Conservation (phyloP, 2,113 vertebrate genomes). For the Zapus hudsonius region DNA sequence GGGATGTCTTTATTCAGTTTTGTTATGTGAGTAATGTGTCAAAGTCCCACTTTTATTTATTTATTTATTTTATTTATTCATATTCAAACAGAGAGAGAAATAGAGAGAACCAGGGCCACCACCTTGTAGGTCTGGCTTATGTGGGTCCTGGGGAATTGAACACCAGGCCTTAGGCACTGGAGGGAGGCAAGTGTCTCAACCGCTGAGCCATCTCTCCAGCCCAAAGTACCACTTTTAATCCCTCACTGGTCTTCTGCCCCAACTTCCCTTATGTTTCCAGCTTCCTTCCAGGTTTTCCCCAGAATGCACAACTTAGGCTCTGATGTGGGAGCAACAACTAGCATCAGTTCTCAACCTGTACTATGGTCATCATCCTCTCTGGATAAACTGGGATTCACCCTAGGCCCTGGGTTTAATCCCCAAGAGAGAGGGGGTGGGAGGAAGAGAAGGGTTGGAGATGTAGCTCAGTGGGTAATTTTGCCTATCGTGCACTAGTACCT, state of each 20-base stretch:
- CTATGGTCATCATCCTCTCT: neutral
- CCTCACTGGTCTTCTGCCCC: neutral
- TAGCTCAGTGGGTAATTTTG: too few relatives aligned
- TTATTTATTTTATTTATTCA: too few relatives aligned
- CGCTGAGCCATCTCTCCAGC: too few relatives aligned
- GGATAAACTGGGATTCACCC: neutral
- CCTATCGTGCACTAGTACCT: too few relatives aligned
- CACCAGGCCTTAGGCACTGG: too few relatives aligned
- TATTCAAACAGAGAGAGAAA: too few relatives aligned
- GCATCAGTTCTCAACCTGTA: neutral
- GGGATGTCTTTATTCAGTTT: constrained; percentile 22
- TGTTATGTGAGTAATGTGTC: constrained; percentile 29
- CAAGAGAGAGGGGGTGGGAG: neutral
- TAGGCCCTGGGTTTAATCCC: neutral
- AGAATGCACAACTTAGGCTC: neutral
- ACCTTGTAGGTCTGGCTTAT: too few relatives aligned
- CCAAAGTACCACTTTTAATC: too few relatives aligned
- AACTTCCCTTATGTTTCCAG: neutral
- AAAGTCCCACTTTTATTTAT: too few relatives aligned
- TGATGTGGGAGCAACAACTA: neutral
- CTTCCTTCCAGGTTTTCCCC: neutral
- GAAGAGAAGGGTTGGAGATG: neutral
- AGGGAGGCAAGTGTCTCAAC: too few relatives aligned
- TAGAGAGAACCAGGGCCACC: too few relatives aligned
- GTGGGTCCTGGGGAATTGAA: too few relatives aligned